Evolutionary conservation across 2,888 invertebrate species (phyloP).

Genomic region (Mechanitis messenoides): DNA sequence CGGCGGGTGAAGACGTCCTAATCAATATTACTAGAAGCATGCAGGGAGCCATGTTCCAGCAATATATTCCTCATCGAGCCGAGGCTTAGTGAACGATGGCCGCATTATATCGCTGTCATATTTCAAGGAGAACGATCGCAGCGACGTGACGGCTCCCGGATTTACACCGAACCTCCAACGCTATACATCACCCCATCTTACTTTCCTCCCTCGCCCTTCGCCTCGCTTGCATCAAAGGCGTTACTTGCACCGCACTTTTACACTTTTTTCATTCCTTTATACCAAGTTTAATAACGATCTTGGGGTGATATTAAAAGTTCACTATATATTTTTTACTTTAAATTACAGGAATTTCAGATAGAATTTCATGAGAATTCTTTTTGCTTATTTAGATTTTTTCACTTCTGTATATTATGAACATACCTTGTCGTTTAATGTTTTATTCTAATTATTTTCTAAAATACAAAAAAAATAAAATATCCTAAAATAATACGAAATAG

Average conservation of each 20-base stretch:
- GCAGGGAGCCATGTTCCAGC: conserved; percentile 31
- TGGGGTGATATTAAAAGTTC: conserved; percentile 66
- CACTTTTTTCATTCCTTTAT: conserved; percentile 42
- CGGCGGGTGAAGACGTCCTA: not conserved
- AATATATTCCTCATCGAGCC: conserved; percentile 65
- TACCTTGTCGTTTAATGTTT: too few relatives aligned
- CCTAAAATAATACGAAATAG: too few relatives aligned
- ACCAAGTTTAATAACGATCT: conserved; percentile 56
- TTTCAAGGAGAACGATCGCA: conserved; percentile 60
- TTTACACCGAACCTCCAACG: conserved; percentile 30
- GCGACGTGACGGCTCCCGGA: conserved; percentile 54
- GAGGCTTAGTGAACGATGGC: conserved; percentile 60
- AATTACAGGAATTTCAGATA: conserved; percentile 12
- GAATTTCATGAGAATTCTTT: not conserved
- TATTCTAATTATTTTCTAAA: too few relatives aligned
- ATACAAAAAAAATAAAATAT: too few relatives aligned
- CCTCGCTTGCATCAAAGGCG: conserved; percentile 36
- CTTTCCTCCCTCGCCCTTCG: conserved; percentile 13
- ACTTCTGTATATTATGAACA: not conserved
- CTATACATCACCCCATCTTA: conserved; percentile 38
- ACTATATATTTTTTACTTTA: conserved; percentile 34
- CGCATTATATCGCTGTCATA: conserved; percentile 64
- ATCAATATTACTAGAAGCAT: conserved; percentile 20
- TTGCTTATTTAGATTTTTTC: not conserved
- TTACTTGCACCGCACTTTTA: conserved; percentile 51